Evolutionary conservation across 2,113 vertebrate species (phyloP).

Genomic region (Cichladusa arquata): DNA sequence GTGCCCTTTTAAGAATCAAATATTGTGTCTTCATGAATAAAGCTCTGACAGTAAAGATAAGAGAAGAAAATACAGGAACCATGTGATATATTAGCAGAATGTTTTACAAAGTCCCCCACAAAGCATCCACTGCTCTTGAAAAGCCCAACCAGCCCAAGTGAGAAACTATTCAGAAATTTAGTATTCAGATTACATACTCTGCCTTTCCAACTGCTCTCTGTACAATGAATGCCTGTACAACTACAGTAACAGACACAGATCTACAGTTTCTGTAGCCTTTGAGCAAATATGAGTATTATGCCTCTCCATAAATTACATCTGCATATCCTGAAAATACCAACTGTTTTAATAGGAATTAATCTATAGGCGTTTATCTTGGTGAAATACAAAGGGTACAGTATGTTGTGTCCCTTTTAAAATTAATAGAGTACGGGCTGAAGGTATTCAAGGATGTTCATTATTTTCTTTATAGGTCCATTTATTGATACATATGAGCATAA

Average conservation of each 20-base stretch:
- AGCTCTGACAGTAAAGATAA: conserved; percentile 66
- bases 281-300: conserved; percentile 62
- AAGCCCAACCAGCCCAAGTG: conserved; percentile 65
- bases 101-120: conserved; percentile 72
- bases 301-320: conserved; percentile 61
- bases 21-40: conserved; percentile 64
- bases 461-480: conserved; percentile 64
- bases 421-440: conserved; percentile 26
- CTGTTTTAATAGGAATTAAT: conserved; percentile 71
- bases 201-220: conserved; percentile 68
- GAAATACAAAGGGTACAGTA: conserved; percentile 46
- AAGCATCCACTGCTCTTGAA: conserved; percentile 72
- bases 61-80: conserved; percentile 59
- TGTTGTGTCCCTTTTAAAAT: conserved; percentile 37
- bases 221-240: conserved; percentile 72
- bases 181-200: conserved; percentile 72
- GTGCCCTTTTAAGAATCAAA: conserved; percentile 67
- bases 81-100: conserved; percentile 69
- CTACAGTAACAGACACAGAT: conserved; percentile 76
- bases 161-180: conserved; percentile 74
- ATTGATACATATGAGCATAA: conserved; percentile 51
- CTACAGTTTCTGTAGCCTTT: conserved; percentile 67
- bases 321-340: conserved; percentile 65
- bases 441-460: conserved; percentile 53
- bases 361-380: conserved; percentile 36